Percentiles rank a stretch among this genome's conserved stretches.
Evolutionary conservation across 2,888 invertebrate genomes (phyloP).

Genomic region (Chirona hameri): DNA sequence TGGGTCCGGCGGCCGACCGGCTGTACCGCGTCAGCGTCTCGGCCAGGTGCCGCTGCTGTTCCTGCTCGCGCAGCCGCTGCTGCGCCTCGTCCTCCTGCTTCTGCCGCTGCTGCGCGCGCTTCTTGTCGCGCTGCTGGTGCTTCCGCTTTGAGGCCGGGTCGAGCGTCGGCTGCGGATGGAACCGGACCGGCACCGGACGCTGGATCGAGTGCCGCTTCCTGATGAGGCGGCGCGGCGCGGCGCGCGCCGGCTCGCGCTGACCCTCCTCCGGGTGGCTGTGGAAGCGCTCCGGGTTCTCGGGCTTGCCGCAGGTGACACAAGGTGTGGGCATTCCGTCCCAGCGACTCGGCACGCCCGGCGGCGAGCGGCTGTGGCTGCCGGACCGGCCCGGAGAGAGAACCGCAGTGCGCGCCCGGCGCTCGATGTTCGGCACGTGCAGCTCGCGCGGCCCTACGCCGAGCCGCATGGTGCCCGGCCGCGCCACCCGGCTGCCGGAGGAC

Average conservation of each 20-base stretch:
- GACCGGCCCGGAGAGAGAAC: not conserved
- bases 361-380: not conserved
- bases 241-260: not conserved
- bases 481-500: not conserved
- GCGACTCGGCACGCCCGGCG: not conserved
- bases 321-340: not conserved
- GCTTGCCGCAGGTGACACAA: slow-evolving; percentile 55
- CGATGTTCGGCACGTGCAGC: slow-evolving; percentile 2
- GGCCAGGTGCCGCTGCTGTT: not conserved
- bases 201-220: slow-evolving; percentile 6
- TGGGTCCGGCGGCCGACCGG: not conserved
- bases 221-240: not conserved
- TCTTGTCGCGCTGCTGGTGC: not conserved
- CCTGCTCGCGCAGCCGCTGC: not conserved
- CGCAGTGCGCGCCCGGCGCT: not conserved
- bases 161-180: not conserved
- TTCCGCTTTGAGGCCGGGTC: not conserved
- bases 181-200: not conserved
- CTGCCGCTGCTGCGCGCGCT: not conserved
- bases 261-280: slow-evolving; percentile 55
- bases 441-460: not conserved
- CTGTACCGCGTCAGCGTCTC: not conserved
- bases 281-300: slow-evolving; percentile 64
- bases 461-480: not conserved
- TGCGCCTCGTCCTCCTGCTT: not conserved